Percentiles rank a stretch among this genome's conserved stretches.
These are phyloP conservation scores for Alligator mississippiensis DNA, from an alignment of 2,113 vertebrate genomes.

Conservation along the genomic window DNA sequence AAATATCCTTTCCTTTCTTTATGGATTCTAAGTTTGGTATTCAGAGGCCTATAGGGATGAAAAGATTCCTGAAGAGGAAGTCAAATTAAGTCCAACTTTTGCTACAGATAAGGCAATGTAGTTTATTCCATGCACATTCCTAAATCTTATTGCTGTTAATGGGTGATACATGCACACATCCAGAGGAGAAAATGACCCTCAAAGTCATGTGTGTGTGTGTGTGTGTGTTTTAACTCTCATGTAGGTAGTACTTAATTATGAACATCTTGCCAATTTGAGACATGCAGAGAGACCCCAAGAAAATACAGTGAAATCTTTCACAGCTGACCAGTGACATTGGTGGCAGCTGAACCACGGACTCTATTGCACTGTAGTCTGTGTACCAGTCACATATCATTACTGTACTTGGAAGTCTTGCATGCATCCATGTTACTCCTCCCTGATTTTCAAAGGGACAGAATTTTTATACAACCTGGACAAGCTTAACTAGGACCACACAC, in stretches of 20 bases:
- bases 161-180: neutral
- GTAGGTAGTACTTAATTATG: neutral
- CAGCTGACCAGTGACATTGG: neutral
- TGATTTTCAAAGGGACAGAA: conserved; percentile 14
- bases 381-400: neutral
- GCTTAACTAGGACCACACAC: conserved; percentile 63
- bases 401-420: neutral
- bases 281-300: neutral
- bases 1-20: neutral
- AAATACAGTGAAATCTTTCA: neutral
- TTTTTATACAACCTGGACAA: conserved; percentile 22
- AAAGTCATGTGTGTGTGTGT: neutral
- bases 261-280: neutral
- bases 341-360: neutral
- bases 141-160: neutral
- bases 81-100: neutral
- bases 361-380: neutral
- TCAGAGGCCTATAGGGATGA: neutral
- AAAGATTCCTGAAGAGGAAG: neutral
- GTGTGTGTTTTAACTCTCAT: neutral
- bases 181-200: neutral
- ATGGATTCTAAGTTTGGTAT: neutral
- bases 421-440: accelerated
- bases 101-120: neutral
- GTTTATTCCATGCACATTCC: neutral